A percentile compares a stretch with the other conserved stretches of the same genome.
phyloP scores from a whole-genome alignment of 2,797 vertebrate genomes.

The Poecilia velifera region DNA sequence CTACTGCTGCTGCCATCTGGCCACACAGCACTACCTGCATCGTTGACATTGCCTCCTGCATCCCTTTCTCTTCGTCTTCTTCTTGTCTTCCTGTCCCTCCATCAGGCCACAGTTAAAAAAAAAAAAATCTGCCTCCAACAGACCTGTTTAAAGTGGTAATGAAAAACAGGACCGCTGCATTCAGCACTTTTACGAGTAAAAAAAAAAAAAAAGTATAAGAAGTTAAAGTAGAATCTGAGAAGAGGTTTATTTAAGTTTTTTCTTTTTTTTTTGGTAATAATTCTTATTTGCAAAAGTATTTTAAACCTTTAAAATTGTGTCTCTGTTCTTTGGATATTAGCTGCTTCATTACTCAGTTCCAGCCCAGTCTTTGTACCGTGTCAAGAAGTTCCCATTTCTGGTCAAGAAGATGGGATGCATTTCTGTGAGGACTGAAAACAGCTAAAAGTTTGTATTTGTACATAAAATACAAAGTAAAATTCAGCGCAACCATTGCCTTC shows the following conservation, averaged over 20 bases:
- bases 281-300: background rate
- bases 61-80: conserved; percentile 2
- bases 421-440: background rate
- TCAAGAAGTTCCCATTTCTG: background rate
- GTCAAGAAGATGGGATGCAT: background rate
- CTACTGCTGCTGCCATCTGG: conserved; percentile 59
- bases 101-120: conserved; percentile 11
- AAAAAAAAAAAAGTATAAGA: conserved; percentile 5
- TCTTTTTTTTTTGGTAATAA: background rate
- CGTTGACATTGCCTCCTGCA: conserved; percentile 49
- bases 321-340: background rate
- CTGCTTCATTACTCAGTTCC: background rate
- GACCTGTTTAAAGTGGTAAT: conserved; percentile 24
- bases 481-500: background rate
- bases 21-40: conserved; percentile 46
- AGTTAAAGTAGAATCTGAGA: background rate
- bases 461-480: background rate
- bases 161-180: conserved; percentile 28
- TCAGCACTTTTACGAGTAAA: conserved; percentile 47
- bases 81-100: conserved; percentile 25
- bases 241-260: background rate
- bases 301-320: background rate
- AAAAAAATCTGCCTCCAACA: conserved; percentile 22
- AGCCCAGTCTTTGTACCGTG: background rate
- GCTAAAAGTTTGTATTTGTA: background rate